Conservation (phyloP, 2,113 vertebrate genomes). For the Serinus canaria region DNA sequence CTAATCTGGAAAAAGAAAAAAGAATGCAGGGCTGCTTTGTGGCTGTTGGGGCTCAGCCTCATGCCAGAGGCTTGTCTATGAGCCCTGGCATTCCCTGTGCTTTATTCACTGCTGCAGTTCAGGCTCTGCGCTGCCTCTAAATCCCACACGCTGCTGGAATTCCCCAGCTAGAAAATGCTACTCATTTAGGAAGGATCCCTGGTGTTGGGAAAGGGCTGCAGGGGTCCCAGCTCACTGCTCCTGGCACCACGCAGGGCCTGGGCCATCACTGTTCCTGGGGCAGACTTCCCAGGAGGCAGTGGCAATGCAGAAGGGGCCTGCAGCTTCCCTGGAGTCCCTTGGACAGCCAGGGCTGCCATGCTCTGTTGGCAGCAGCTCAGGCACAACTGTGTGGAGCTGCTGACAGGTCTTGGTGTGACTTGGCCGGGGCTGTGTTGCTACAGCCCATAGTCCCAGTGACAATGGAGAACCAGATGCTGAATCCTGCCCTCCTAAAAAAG, state of each 20-base stretch:
- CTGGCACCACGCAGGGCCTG: fast-evolving
- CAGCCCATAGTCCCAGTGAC: background rate
- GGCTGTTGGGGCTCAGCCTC: background rate
- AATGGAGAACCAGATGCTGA: background rate
- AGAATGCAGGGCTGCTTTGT: background rate
- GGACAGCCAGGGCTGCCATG: fast-evolving
- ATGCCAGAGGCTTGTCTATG: background rate
- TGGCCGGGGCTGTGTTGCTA: background rate
- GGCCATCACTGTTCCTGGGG: background rate
- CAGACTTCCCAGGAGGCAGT: background rate
- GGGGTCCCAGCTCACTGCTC: background rate
- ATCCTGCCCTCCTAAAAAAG: background rate
- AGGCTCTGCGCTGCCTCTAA: background rate
- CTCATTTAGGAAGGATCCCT: background rate
- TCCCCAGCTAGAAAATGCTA: background rate
- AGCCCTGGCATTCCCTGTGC: background rate
- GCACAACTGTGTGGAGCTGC: fast-evolving
- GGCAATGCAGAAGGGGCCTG: background rate
- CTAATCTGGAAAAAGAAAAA: background rate
- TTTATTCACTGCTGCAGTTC: background rate
- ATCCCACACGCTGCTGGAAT: background rate
- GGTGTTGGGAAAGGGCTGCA: background rate
- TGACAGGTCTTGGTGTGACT: background rate
- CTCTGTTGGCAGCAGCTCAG: background rate
- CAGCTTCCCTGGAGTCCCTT: background rate